These are phyloP conservation scores for Crioceris asparagi DNA, from an alignment of 2,888 invertebrate species.

Conservation along the genomic window DNA sequence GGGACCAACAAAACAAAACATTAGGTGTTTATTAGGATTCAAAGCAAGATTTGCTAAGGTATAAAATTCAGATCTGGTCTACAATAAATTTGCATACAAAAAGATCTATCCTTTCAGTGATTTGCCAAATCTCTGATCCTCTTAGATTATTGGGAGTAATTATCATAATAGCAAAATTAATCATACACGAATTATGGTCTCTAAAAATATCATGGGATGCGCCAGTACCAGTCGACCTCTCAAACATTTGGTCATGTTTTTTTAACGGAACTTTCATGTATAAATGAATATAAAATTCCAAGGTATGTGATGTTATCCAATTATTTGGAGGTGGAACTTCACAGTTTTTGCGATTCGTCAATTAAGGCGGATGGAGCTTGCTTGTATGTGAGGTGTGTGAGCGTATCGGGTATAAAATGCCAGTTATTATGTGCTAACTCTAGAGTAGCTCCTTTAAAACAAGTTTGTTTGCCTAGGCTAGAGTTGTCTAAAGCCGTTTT, in stretches of 20 bases:
- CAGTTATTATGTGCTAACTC: constrained; percentile 13
- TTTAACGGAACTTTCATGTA: too few relatives aligned
- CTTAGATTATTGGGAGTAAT: constrained; percentile 6
- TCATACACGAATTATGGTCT: constrained; percentile 7
- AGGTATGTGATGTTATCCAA: too few relatives aligned
- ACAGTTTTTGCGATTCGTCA: too few relatives aligned
- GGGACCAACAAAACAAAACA: constrained; percentile 5
- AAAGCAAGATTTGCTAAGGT: constrained; percentile 1
- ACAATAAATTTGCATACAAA: neutral
- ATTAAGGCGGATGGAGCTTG: too few relatives aligned
- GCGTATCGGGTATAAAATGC: too few relatives aligned
- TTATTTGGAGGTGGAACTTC: too few relatives aligned
- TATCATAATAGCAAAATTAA: constrained; percentile 4
- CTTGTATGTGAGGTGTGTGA: too few relatives aligned
- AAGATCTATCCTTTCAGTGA: constrained; percentile 4
- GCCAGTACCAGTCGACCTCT: too few relatives aligned
- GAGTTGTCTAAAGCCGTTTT: constrained; percentile 12
- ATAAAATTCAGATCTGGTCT: neutral
- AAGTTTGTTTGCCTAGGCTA: constrained; percentile 10
- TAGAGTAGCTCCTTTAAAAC: constrained; percentile 14
- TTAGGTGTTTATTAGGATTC: constrained; percentile 4
- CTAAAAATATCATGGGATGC: constrained; percentile 6
- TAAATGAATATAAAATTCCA: too few relatives aligned
- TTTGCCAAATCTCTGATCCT: constrained; percentile 6
- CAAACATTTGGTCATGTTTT: too few relatives aligned